Evolutionary conservation across 2,113 vertebrate species (phyloP).

Genomic region (Emydocephalus ijimae): DNA sequence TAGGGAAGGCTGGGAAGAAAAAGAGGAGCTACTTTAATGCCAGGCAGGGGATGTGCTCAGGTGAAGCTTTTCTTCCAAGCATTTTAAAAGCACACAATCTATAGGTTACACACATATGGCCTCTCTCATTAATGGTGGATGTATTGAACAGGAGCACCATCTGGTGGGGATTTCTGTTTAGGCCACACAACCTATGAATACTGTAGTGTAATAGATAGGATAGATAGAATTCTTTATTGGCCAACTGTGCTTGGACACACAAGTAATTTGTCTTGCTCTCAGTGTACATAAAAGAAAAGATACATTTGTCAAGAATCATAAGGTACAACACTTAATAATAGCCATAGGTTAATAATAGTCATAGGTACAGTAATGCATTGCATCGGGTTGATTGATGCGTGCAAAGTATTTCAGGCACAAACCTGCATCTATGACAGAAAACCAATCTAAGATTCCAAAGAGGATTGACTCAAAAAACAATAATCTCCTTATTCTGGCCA

Average conservation of each 20-base stretch:
- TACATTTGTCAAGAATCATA: too few relatives aligned
- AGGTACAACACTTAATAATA: too few relatives aligned
- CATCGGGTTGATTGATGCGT: neutral
- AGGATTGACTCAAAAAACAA: neutral
- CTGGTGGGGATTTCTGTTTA: slow-evolving; percentile 47
- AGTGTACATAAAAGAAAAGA: too few relatives aligned
- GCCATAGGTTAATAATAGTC: too few relatives aligned
- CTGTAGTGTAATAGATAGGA: too few relatives aligned
- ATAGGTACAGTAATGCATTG: neutral
- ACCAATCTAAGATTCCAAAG: neutral
- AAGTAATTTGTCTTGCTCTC: too few relatives aligned
- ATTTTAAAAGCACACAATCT: neutral
- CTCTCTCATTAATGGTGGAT: neutral
- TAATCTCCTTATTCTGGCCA: too few relatives aligned
- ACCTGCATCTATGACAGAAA: neutral
- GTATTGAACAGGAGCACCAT: slow-evolving; percentile 65
- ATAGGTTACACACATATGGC: neutral
- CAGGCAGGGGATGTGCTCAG: neutral
- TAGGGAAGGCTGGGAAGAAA: neutral
- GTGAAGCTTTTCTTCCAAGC: neutral
- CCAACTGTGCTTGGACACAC: too few relatives aligned
- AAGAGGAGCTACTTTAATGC: neutral
- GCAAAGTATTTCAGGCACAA: neutral
- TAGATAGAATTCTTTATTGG: too few relatives aligned
- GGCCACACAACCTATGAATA: neutral